phyloP scores from a whole-genome alignment of 2,113 vertebrate species.

The Orycteropus afer region DNA sequence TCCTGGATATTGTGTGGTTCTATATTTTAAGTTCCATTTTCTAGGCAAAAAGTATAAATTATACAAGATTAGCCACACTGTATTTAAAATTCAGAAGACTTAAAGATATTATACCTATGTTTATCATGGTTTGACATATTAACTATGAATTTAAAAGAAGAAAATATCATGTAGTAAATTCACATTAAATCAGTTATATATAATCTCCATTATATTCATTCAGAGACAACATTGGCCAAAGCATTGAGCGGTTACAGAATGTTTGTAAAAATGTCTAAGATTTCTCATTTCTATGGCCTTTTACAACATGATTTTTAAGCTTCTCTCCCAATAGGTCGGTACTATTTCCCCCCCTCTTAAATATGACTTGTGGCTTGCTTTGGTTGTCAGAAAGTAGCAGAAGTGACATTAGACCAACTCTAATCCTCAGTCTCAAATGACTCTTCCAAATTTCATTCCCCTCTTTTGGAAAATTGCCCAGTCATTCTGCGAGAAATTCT shows the following conservation, averaged over 20 bases:
- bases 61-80: neutral
- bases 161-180: neutral
- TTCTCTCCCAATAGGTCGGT: neutral
- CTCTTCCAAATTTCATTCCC: neutral
- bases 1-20: neutral
- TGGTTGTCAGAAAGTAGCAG: neutral
- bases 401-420: neutral
- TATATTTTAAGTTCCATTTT: neutral
- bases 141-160: neutral
- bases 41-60: neutral
- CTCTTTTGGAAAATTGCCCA: neutral
- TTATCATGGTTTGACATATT: neutral
- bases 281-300: neutral
- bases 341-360: neutral
- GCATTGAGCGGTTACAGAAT: neutral
- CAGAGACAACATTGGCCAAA: neutral
- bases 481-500: neutral
- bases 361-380: neutral
- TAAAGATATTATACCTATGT: neutral
- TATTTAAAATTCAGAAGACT: neutral
- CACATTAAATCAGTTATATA: neutral
- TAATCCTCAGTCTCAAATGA: neutral
- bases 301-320: neutral
- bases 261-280: neutral
- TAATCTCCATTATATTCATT: neutral